A percentile compares a stretch with the other conserved stretches of the same genome.
phyloP scores from a whole-genome alignment of 2,888 invertebrate genomes.

The Teinopalpus imperialis region DNA sequence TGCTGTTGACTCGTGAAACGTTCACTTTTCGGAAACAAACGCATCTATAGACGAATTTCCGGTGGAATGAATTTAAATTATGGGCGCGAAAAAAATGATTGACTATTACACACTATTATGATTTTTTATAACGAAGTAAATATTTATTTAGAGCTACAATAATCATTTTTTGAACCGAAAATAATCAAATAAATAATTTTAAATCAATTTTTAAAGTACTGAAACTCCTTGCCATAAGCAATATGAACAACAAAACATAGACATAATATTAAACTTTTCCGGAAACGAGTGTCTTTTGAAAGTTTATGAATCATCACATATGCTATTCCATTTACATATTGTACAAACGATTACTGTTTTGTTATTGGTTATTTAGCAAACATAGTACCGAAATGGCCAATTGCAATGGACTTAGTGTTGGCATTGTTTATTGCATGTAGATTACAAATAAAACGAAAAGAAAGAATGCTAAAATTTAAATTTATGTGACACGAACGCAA shows the following conservation, averaged over 20 bases:
- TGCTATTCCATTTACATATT: constrained; percentile 50
- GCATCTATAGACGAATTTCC: constrained; percentile 81
- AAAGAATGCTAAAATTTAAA: constrained; percentile 15
- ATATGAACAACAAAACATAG: constrained; percentile 55
- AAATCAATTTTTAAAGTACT: background rate
- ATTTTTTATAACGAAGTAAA: background rate
- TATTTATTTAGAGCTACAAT: background rate
- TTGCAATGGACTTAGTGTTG: constrained; percentile 30
- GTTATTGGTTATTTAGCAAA: constrained; percentile 32
- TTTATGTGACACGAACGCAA: constrained; percentile 8
- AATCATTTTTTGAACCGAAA: background rate
- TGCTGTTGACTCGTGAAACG: constrained; percentile 83
- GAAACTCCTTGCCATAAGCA: constrained; percentile 48
- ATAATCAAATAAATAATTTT: background rate
- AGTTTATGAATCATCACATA: constrained; percentile 74
- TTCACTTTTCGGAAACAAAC: constrained; percentile 82
- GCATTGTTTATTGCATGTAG: constrained; percentile 2
- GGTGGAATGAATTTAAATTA: constrained; percentile 73
- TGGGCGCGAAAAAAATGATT: constrained; percentile 57
- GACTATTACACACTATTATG: background rate
- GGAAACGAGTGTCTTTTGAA: constrained; percentile 78
- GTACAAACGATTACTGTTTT: constrained; percentile 19
- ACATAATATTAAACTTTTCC: constrained; percentile 64
- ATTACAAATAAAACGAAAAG: constrained; percentile 12
- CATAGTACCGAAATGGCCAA: constrained; percentile 28